Evolutionary conservation across 2,797 vertebrate genomes (phyloP), one percentile per base, ranked within the genome.

Genomic region (Phataginus tetradactyla): DNA sequence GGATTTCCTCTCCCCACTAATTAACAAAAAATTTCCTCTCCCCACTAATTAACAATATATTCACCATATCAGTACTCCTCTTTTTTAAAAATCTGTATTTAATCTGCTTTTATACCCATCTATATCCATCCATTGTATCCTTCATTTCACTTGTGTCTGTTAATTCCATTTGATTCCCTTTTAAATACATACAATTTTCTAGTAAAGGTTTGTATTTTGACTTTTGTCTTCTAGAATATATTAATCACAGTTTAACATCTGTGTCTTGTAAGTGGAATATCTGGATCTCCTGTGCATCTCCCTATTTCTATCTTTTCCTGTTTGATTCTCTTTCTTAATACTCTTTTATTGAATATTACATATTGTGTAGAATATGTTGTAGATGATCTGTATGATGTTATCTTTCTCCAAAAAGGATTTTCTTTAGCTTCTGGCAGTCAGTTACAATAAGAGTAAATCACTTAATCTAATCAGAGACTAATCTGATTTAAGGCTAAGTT

Each of bases 401-500:
- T 63, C 20, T 64, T 91, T 87, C 69, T 96, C 51, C 51, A 74
- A 72, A 72, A n/a, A 88, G 66, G 32, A 45, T 79, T 89, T 68
- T 78, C 78, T 72, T 78, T 51, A 90, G 51, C 14, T 77, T 90
- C 93, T 90, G 80, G 29, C 39, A 75, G 42, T 17, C 27, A 68
- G n/a, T 69, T 59, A 51, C 55, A 86, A 72, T 72, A 45, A 61
- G 37, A 95, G 27, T 39, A 84, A 91, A 84, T 90, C 39, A 71
- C 55, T 83, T 95, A 93, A 95, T 90, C 55, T 49, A 72, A 15
- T 83, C 55, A 83, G 69, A 49, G n/a, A 72, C 37, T 91, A 64
- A 79, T 49, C 29, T 72, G 77, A 83, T 64, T 95, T 39, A 83
- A 72, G 29, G 11, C 21, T 77, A 32, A 20, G 32, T 23, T 90